A percentile compares a stretch with the other conserved stretches of the same genome.
Evolutionary conservation across 2,113 vertebrate genomes (phyloP).

Genomic region (Chaenocephalus aceratus): DNA sequence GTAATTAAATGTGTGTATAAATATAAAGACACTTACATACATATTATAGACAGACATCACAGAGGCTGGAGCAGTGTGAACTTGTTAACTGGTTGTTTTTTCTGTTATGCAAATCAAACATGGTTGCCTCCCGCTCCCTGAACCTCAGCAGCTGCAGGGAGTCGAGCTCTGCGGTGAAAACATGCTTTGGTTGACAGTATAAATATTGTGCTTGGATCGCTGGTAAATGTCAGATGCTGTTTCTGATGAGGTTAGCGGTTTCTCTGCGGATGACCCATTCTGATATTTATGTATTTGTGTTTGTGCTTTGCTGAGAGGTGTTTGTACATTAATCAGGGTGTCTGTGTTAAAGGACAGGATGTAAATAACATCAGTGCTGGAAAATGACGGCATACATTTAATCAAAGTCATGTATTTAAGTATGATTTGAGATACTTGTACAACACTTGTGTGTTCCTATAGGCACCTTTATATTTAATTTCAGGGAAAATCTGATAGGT

Average conservation of each 20-base stretch:
- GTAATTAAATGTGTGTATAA: neutral
- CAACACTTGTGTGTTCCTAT: neutral
- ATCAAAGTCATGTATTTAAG: neutral
- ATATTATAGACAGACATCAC: neutral
- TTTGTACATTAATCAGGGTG: slow-evolving; percentile 3
- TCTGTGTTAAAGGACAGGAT: neutral
- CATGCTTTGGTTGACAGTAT: slow-evolving; percentile 63
- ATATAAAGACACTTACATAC: neutral
- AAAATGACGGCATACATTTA: neutral
- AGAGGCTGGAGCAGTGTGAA: neutral
- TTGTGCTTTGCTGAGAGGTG: neutral
- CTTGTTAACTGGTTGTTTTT: neutral
- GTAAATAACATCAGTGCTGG: neutral
- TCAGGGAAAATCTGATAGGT: neutral
- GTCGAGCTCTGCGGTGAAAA: slow-evolving; percentile 47
- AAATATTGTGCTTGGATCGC: slow-evolving; percentile 62
- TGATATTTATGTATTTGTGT: slow-evolving; percentile 18
- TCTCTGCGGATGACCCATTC: neutral
- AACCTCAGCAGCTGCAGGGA: slow-evolving; percentile 48
- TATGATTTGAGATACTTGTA: neutral
- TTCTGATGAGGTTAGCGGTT: slow-evolving; percentile 9
- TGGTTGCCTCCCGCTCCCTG: slow-evolving; percentile 1
- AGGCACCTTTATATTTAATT: neutral
- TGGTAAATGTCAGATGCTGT: slow-evolving; percentile 45
- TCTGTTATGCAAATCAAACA: slow-evolving; percentile 19